Base-by-base conservation (phyloP, 2,888 invertebrate species). In the Ischnus inquisitorius region DNA sequence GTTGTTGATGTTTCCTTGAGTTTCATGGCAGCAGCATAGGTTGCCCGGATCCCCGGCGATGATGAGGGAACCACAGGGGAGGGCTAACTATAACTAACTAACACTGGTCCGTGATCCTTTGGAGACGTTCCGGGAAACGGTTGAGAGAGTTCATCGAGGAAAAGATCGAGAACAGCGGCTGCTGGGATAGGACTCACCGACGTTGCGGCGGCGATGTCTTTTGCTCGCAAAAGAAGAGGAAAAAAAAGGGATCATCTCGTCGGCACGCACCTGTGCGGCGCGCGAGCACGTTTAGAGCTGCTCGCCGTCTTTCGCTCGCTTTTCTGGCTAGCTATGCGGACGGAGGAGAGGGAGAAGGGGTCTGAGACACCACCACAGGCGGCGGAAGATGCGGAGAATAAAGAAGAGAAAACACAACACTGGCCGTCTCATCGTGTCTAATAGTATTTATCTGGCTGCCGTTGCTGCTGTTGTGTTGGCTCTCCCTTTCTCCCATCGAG, bases 201-300 rank as follows among this genome's bases (percentile, higher is more conserved):
- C 79, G 62, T 67, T 60, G 67, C 43, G 28, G 71, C 84, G 78
- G 72, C 77, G 72, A 84, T 51, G 78, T 84, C 67, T 81, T 78
- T 84, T 78, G 74, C 81, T 65, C 74, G 28, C 46, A 74, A 57
- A 5, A 16, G 16, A 25, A 48, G 62, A 78, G 51, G 78, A 74
- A 72, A 54, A 34, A 8, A 57, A 10, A 25, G 60, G 68, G 43
- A 79, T 80, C 80, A 71, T 68, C 79, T 62, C 46, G 60, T 57
- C n/a, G 65, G 69, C 84, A 84, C 85, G 85, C 85, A 85, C 85
- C 85, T 85, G 85, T 83, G 84, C 72, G 80, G 67, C 75, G 81
- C 75, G 78, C 80, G 79, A 76, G 54, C 76, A 62, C 81, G 72
- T 81, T 78, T 69, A 68, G 43, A 34, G 6, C 34, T 6, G 0